A percentile compares a stretch with the other conserved stretches of the same genome.
Conservation (phyloP, 1,140 invertebrate genomes). For the Sminthurinus signatus region DNA sequence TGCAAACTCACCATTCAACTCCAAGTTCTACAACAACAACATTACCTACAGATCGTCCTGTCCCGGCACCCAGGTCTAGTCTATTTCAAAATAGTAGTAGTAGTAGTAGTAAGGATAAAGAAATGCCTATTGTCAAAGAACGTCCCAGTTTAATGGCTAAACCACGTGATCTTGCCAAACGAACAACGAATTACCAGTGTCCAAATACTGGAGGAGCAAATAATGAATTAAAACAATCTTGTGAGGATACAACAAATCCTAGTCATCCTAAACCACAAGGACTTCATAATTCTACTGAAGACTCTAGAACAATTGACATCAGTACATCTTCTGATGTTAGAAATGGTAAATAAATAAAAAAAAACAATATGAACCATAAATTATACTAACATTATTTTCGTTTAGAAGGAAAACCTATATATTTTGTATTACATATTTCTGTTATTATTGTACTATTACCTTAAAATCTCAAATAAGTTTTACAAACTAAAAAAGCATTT, state of each 20-base stretch:
- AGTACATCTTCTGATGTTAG: no score
- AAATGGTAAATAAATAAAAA: no score
- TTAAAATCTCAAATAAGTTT: no score
- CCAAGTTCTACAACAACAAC: neutral
- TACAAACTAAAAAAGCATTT: no score
- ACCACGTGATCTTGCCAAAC: constrained; percentile 29
- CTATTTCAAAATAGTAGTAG: neutral
- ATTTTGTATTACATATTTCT: no score
- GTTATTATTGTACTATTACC: no score
- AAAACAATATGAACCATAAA: no score
- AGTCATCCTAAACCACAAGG: neutral
- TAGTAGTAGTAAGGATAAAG: neutral
- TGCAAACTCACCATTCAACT: neutral
- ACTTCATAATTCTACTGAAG: neutral
- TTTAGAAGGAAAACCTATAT: no score
- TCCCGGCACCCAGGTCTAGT: constrained; percentile 28
- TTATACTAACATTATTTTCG: neutral
- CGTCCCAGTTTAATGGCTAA: constrained; percentile 30
- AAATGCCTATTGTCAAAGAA: constrained; percentile 11
- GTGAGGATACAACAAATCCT: neutral
- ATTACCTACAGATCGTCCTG: neutral
- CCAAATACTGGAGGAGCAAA: neutral
- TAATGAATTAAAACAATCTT: neutral
- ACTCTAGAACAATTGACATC: no score
- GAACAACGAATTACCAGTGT: neutral